Evolutionary conservation across 2,797 vertebrate species (phyloP), one percentile per base, ranked within the genome.

Genomic region (Smutsia temminckii): DNA sequence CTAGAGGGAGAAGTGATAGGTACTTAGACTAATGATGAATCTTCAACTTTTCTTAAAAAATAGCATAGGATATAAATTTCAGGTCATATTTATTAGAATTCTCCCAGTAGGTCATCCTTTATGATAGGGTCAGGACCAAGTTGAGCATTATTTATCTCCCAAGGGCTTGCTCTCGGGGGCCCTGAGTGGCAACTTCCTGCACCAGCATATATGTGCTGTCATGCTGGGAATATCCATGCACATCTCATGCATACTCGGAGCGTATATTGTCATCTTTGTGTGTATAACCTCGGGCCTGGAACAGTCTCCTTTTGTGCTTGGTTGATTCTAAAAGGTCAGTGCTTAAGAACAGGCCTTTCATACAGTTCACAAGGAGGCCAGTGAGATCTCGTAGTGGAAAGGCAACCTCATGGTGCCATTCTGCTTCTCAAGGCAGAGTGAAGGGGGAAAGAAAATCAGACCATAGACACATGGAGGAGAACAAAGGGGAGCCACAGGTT

Each of bases 111-210:
- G 3, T 29, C 13, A 12, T 32, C 0, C 0, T 83, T 6, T 63
- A 27, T 1, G 1, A 8, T 53, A 8, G 32, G 1, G 3, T 71
- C 14, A 78, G 96, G 94, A 78, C 84, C 95, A 93, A 64, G 42
- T 93, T 91, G n/a, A 37, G 86, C 92, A 96, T 95, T 93, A 96
- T 88, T 96, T 93, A 93, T 85, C n/a, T 34, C n/a, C 25, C 29
- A 20, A 51, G 40, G 51, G 51, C 7, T 32, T 51, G 16, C 37
- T 72, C 78, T 29, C 32, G 1, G 2, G 40, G 32, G 34, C 37
- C 32, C 42, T 32, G 17, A 27, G 27, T n/a, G 40, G 57, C 68
- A 7, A 0, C 51, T 85, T 89, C 51, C 77, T 49, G 23, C 25
- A 11, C 55, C 40, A 16, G 6, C 2, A 8, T 25, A 8, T 25